Evolutionary conservation across 2,888 invertebrate genomes (phyloP), one percentile per base, ranked within the genome.

Genomic region (Liopterus haemorrhoidalis): DNA sequence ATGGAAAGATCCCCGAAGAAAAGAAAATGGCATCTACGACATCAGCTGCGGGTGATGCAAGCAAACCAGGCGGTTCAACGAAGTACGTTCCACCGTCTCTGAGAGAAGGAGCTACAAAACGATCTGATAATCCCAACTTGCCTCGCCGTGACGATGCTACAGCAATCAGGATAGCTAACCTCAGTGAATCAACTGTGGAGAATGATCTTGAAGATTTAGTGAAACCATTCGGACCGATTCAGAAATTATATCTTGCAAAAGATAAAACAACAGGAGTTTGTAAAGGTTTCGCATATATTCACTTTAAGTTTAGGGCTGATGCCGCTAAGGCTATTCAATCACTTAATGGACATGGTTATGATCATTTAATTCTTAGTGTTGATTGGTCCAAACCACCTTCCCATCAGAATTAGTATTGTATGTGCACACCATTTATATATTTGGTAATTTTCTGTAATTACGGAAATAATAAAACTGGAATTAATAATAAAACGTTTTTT

Each of bases 211-310:
- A 96, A 61, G 95, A 96, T 56, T 74, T 99, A 44, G 97, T 99
- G 42, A 85, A 88, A 63, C 85, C 85, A 28, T 94, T 97, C 64
- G 99, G 99, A 2, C 84, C 85, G 1, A 85, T 95, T 50, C 85
- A 87, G 58, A 90, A 99, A 65, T 79, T 96, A 58, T 99, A 89
- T 67, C 78, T 99, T 59, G 96, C 97, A 8, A 94, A 95, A 67
- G 97, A 99, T 60, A 88, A 89, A 69, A 74, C 74, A 49, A 86
- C 86, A 53, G 87, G 87, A 6, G 73, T 78, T n/a, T 90, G 89
- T 70, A 89, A 94, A 77, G 97, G 97, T 49, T 99, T 97, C 70
- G 97, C 97, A 9, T 99, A 97, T 66, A 92, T 99, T 49, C 97
- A 96, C 62, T 99, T 93, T 71, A 90, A 90, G 67, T 83, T 83